These are phyloP conservation scores for Vipera ursinii DNA, from an alignment of 2,797 vertebrate species.

Conservation along the genomic window DNA sequence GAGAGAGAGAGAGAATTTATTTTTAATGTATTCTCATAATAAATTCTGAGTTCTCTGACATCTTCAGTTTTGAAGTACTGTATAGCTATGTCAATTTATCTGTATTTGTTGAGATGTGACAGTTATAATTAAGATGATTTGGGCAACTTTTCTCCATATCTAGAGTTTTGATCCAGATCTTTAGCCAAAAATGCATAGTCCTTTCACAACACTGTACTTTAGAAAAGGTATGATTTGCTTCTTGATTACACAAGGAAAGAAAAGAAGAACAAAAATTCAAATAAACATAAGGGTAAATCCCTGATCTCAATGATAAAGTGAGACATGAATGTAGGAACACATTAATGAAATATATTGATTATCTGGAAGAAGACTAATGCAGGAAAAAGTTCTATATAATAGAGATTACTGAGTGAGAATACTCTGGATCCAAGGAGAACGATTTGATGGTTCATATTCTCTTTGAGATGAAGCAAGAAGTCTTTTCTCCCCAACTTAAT, in stretches of 20 bases:
- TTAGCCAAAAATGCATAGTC: not conserved
- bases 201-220: not conserved
- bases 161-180: not conserved
- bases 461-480: not conserved
- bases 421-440: not conserved
- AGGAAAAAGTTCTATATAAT: not conserved
- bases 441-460: not conserved
- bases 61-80: too few species aligned
- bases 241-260: not conserved
- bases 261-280: not conserved
- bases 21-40: too few species aligned
- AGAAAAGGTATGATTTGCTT: not conserved
- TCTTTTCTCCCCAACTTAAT: not conserved
- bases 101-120: not conserved
- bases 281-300: not conserved
- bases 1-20: too few species aligned
- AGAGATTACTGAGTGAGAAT: not conserved
- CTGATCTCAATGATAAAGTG: not conserved
- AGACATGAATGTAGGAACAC: not conserved
- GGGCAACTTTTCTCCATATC: not conserved
- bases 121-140: not conserved
- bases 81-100: not conserved
- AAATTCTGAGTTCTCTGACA: too few species aligned
- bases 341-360: not conserved
- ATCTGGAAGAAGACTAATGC: not conserved